Evolutionary conservation across 1,140 invertebrate species (phyloP), one percentile per base, ranked within the genome.

Genomic region (Drosophila eugracilis): DNA sequence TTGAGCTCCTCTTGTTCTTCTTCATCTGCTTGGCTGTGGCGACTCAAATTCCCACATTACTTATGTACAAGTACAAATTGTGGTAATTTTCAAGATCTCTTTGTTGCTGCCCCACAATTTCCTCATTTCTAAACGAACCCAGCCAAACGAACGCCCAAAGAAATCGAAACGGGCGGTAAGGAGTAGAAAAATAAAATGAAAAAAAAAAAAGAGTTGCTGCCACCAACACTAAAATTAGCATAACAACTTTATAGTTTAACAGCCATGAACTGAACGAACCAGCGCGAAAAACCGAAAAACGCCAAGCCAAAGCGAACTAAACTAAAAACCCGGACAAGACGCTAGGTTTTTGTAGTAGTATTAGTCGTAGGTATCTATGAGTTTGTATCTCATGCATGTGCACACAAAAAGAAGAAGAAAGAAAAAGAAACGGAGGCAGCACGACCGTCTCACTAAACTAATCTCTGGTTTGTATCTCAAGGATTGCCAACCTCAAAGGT

Each of bases 181-280:
- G 7, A 9, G 7, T 12, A 53, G 39, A 37, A 41, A 39, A 30
- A 60, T 26, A 24, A 21, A 30, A 14, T 28, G 22, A 34, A 49
- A 34, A 37, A 37, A 28, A 42, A 54, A 55, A 74, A 59, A 45
- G 26, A 21, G 19, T 57, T 24, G 59, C 70, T 63, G 65, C 72
- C 79, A 75, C 75, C 83, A 86, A 84, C 85, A 89, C 84, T 83
- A 81, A 91, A 91, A 91, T 91, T 91, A 91, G 89, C 89, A 91
- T 91, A 91, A 91, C 89, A 91, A 91, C 89, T 91, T 91, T 91
- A 91, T 91, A 91, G 89, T 91, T 91, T 91, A 91, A 91, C 89
- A 85, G 78, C 89, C 65, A 63, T 60, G 54, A 45, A 36, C 50
- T 24, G 59, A 45, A 32, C 53, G n/a, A n/a, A 36, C 41, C 48